phyloP scores from a whole-genome alignment of 2,113 vertebrate species.

The Tauraco erythrolophus region DNA sequence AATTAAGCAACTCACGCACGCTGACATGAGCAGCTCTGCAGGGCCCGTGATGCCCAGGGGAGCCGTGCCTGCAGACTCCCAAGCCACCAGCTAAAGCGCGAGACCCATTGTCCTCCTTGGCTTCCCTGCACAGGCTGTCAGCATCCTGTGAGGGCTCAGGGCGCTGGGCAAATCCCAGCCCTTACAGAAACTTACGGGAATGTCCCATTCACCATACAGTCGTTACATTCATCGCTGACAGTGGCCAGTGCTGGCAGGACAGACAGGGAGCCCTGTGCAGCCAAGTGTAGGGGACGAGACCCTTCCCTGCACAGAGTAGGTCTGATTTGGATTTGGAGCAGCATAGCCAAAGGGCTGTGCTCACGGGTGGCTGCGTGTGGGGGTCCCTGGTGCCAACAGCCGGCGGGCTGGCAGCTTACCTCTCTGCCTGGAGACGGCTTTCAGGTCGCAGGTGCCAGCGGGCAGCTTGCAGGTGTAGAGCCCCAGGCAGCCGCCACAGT shows the following conservation, averaged over 20 bases:
- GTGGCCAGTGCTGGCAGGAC: background rate
- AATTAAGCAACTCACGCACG: background rate
- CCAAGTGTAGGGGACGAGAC: background rate
- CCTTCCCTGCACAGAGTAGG: background rate
- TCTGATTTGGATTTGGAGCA: background rate
- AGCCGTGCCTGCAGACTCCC: background rate
- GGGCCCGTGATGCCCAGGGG: fast-evolving
- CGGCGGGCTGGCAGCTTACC: background rate
- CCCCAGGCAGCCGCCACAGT: constrained; percentile 77
- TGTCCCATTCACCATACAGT: background rate
- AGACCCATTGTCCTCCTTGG: background rate
- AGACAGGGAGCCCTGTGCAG: background rate
- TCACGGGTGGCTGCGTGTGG: fast-evolving
- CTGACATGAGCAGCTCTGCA: fast-evolving
- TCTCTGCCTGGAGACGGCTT: constrained; percentile 68
- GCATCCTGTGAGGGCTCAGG: fast-evolving
- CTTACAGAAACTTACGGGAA: background rate
- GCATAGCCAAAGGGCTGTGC: background rate
- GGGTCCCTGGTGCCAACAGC: too few species aligned
- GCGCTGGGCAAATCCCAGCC: background rate
- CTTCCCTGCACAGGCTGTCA: background rate
- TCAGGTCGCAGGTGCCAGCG: constrained; percentile 57
- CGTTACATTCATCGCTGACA: fast-evolving
- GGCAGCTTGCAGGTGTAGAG: constrained; percentile 76
- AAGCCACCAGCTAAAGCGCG: background rate